phyloP scores from a whole-genome alignment of 2,113 vertebrate genomes.

The Carlito syrichta region DNA sequence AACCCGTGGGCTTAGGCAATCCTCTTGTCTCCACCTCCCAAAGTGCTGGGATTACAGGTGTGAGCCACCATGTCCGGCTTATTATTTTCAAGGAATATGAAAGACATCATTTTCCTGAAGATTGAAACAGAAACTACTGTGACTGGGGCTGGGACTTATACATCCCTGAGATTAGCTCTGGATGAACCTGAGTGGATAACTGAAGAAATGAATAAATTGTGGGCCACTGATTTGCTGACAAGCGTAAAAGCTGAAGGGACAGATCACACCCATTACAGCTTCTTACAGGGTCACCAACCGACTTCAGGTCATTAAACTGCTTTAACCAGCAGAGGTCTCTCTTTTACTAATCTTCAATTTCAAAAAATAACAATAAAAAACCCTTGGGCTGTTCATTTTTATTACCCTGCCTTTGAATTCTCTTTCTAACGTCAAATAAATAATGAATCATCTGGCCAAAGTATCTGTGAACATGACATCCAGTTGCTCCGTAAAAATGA shows the following conservation, averaged over 20 bases:
- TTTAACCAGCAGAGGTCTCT: slow-evolving; percentile 83
- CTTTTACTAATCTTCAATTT: slow-evolving; percentile 69
- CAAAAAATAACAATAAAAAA: slow-evolving; percentile 45
- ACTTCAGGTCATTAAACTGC: background rate
- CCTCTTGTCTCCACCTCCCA: too few relatives aligned
- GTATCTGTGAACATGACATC: background rate
- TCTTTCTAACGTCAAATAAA: background rate
- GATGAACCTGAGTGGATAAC: background rate
- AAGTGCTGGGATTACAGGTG: too few relatives aligned
- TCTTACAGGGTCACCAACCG: background rate
- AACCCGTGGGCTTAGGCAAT: too few relatives aligned
- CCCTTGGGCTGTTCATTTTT: background rate
- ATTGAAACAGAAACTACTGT: background rate
- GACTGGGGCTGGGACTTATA: background rate
- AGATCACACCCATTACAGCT: background rate
- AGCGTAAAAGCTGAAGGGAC: background rate
- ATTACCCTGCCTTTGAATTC: background rate
- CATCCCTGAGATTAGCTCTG: background rate
- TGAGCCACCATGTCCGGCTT: too few relatives aligned
- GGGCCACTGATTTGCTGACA: background rate
- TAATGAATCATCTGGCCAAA: background rate
- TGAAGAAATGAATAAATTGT: background rate
- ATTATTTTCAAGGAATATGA: background rate
- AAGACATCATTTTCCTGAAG: background rate
- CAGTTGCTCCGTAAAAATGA: background rate